Evolutionary conservation across 2,888 invertebrate genomes (phyloP).

Genomic region (Fragum sueziense): DNA sequence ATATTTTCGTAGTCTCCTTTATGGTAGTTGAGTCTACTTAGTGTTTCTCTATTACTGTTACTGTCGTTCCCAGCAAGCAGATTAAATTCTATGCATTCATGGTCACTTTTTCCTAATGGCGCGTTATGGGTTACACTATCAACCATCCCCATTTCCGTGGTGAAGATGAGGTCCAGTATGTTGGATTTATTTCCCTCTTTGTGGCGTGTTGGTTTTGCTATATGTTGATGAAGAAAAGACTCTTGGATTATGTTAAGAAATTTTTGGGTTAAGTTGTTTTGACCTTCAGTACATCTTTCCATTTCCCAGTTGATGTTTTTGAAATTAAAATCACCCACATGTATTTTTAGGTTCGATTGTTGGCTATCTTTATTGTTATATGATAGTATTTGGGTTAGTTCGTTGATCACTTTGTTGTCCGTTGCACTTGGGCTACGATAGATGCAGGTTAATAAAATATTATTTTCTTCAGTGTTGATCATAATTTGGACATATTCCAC

Average conservation of each 20-base stretch:
- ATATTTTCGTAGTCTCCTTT: not conserved
- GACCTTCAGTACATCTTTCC: not conserved
- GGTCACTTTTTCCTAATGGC: constrained; percentile 1
- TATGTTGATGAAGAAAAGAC: not conserved
- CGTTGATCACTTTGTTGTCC: not conserved
- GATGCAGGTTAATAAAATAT: not conserved
- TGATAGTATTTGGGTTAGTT: not conserved
- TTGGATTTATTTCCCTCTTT: not conserved
- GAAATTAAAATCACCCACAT: not conserved
- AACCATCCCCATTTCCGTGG: not conserved
- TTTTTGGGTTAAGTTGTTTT: not conserved
- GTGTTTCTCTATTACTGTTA: not conserved
- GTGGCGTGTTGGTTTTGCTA: not conserved
- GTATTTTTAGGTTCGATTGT: not conserved
- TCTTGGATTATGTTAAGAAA: too few relatives aligned
- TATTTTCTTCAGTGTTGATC: not conserved
- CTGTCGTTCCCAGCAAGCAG: not conserved
- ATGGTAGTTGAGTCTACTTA: not conserved
- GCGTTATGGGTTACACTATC: not conserved
- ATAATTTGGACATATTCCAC: not conserved
- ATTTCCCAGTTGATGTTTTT: not conserved
- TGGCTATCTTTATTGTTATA: not conserved
- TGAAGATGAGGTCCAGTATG: not conserved
- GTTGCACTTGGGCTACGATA: not conserved
- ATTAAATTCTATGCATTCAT: not conserved